Conservation (phyloP, 2,113 vertebrate genomes). For the Platysternon megacephalum region DNA sequence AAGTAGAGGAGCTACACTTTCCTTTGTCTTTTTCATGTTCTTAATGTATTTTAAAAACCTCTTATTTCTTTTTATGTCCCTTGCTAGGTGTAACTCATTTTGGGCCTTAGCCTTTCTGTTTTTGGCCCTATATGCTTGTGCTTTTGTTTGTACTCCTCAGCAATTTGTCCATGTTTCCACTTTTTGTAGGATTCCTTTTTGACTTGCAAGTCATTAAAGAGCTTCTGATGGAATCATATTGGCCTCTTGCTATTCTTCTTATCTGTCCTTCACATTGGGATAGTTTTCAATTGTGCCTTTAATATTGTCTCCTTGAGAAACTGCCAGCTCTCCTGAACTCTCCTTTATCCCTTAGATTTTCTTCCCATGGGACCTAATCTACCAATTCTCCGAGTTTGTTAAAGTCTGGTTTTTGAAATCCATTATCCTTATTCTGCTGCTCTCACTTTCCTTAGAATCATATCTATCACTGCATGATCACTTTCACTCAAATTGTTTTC, state of each 20-base stretch:
- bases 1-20: not conserved
- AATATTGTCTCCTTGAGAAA: not conserved
- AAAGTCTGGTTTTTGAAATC: not conserved
- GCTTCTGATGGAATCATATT: not conserved
- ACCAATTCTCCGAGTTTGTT: not conserved
- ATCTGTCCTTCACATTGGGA: not conserved
- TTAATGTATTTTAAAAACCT: not conserved
- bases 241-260: not conserved
- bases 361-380: not conserved
- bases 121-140: not conserved
- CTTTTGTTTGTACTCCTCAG: not conserved
- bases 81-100: not conserved
- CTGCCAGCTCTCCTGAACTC: not conserved
- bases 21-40: not conserved
- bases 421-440: not conserved
- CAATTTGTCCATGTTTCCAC: not conserved
- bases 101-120: not conserved
- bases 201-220: not conserved
- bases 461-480: not conserved
- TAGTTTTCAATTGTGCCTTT: not conserved
- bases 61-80: not conserved
- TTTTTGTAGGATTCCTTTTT: not conserved
- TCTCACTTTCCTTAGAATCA: not conserved
- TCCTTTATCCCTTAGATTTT: not conserved
- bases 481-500: not conserved